Percentiles rank a stretch among this genome's conserved stretches.
phyloP scores from a whole-genome alignment of 2,113 vertebrate genomes.

The Sus scrofa region DNA sequence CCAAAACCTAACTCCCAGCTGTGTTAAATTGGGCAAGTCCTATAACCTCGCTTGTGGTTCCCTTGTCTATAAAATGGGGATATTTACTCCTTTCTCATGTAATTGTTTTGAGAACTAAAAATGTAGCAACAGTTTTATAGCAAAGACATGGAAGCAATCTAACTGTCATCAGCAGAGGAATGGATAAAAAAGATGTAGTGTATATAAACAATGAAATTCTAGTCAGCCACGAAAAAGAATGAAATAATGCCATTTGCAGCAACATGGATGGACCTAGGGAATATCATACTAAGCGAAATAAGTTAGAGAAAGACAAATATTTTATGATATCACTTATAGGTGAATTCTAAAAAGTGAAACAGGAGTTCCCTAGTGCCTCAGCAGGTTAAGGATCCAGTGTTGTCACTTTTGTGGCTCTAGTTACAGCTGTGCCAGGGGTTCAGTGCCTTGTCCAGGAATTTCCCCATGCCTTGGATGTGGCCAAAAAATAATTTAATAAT shows the following conservation, averaged over 20 bases:
- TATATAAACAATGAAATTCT: background rate
- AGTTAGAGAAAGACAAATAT: background rate
- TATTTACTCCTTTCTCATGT: background rate
- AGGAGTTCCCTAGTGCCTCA: no score
- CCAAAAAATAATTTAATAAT: no score
- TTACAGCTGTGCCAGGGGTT: no score
- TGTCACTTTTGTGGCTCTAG: no score
- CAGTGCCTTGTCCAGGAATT: no score
- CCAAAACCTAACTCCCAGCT: background rate
- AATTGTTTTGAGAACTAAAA: background rate
- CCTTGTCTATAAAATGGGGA: background rate
- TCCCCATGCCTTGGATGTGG: no score
- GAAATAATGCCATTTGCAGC: background rate
- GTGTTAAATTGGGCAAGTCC: background rate
- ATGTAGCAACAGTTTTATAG: background rate
- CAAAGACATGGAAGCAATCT: background rate
- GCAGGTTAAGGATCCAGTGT: no score
- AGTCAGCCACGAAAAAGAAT: background rate
- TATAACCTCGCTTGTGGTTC: background rate
- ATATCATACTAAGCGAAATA: background rate
- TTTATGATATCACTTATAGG: background rate
- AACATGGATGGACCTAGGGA: background rate
- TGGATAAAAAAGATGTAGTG: background rate
- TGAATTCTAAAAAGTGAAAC: background rate
- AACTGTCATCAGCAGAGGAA: background rate